Evolutionary conservation across 2,888 invertebrate genomes (phyloP), one percentile per base, ranked within the genome.

Genomic region (Odontomyia ornata): DNA sequence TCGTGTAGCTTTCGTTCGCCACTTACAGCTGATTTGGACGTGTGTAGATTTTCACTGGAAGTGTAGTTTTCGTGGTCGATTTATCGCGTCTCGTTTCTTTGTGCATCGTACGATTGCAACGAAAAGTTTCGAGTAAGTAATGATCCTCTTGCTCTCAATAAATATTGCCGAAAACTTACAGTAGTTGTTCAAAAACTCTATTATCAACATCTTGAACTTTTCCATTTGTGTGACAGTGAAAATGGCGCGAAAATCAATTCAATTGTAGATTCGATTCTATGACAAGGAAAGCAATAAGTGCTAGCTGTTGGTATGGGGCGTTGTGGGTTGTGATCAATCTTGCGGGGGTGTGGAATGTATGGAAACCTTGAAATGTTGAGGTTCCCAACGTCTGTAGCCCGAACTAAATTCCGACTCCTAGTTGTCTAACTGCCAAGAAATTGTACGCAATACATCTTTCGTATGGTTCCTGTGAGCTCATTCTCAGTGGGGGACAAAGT

Each of bases 201-300:
- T 3, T 18, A 52, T 4, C 15, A 15, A 15, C 52, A 52, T 13
- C 52, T 4, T n/a, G 52, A 11, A 21, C 7, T 23, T 56, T 18
- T 1, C 13, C 18, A 28, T 23, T 30, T 73, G 36, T 21, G 13
- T 73, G 73, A 73, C 73, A 73, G 73, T 36, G 43, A 73, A 73
- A 73, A 73, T 73, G 73, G 73, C 73, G 73, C 73, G 52, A 73
- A 73, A 36, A 57, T 60, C 73, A 73, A 43, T 73, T 21, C 11
- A 13, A 46, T 21, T 30, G 25, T 15, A 27, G 9, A 36, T 36
- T 36, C 9, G 36, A 25, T 47, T 69, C 23, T 3, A 47, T 43
- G 69, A 64, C 57, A 18, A 36, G 4, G 30, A 67, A 46, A 27
- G 28, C 64, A 67, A 3, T 4, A 25, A 23, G 9, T 60, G n/a